These are phyloP conservation scores for Dolichoris vasculosae DNA, from an alignment of 1,140 invertebrate genomes.

Conservation along the genomic window DNA sequence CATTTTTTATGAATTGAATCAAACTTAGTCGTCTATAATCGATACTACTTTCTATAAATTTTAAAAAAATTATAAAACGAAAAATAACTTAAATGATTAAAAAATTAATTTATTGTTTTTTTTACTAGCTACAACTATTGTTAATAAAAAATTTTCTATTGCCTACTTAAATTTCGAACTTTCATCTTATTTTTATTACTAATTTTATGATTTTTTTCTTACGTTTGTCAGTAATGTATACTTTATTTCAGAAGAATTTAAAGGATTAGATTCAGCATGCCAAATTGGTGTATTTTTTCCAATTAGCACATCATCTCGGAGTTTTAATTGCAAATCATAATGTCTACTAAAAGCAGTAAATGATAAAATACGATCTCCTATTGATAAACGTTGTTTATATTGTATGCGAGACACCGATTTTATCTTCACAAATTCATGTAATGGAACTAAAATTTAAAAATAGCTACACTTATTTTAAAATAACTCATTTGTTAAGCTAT, in stretches of 20 bases:
- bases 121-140: too few relatives aligned
- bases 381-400: slow-evolving; percentile 12
- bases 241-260: slow-evolving; percentile 11
- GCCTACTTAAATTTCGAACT: background rate
- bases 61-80: too few relatives aligned
- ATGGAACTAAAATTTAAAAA: slow-evolving; percentile 24
- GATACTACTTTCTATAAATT: too few relatives aligned
- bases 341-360: slow-evolving; percentile 41
- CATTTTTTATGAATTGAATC: too few relatives aligned
- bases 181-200: background rate
- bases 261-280: slow-evolving; percentile 18
- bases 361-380: slow-evolving; percentile 30
- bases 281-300: slow-evolving; percentile 50
- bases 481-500: background rate
- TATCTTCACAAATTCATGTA: slow-evolving; percentile 28
- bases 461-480: background rate
- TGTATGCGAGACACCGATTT: background rate
- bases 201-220: background rate
- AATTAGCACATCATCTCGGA: slow-evolving; percentile 37
- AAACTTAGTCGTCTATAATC: too few relatives aligned
- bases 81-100: too few relatives aligned
- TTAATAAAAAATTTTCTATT: too few relatives aligned
- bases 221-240: slow-evolving; percentile 40
- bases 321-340: slow-evolving; percentile 35
- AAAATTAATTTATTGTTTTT: too few relatives aligned